Evolutionary conservation across 2,888 invertebrate species (phyloP).

Genomic region (Willowsia nigromaculata): DNA sequence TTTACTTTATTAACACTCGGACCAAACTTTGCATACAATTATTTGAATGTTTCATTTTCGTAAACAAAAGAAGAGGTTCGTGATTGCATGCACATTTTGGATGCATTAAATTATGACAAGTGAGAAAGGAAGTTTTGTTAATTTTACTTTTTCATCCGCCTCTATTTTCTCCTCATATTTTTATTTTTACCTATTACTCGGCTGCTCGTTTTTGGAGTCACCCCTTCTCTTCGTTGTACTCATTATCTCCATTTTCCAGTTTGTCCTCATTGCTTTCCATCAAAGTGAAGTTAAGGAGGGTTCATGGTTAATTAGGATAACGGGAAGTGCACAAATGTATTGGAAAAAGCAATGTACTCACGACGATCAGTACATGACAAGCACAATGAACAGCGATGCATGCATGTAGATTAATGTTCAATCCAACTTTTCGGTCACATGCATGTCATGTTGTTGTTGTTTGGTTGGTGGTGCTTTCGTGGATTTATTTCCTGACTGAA

Average conservation of each 20-base stretch:
- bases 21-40: slow-evolving; percentile 47
- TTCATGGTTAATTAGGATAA: slow-evolving; percentile 71
- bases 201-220: neutral
- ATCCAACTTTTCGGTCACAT: slow-evolving; percentile 29
- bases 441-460: slow-evolving; percentile 29
- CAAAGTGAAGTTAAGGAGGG: slow-evolving; percentile 64
- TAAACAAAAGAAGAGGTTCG: neutral
- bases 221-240: slow-evolving; percentile 6
- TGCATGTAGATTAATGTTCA: neutral
- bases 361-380: neutral
- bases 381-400: neutral
- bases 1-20: slow-evolving; percentile 35
- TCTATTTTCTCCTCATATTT: slow-evolving; percentile 54
- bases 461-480: neutral
- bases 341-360: slow-evolving; percentile 13
- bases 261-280: slow-evolving; percentile 38
- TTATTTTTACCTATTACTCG: slow-evolving; percentile 21
- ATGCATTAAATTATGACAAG: slow-evolving; percentile 48
- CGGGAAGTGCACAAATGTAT: slow-evolving; percentile 54
- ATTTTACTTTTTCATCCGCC: slow-evolving; percentile 59
- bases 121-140: slow-evolving; percentile 54
- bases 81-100: slow-evolving; percentile 22
- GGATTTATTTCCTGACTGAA: slow-evolving; percentile 19
- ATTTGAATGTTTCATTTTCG: slow-evolving; percentile 48
- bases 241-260: slow-evolving; percentile 65